A percentile compares a stretch with the other conserved stretches of the same genome.
These are phyloP conservation scores for Gouania willdenowi DNA, from an alignment of 2,797 vertebrate genomes.

Conservation along the genomic window DNA sequence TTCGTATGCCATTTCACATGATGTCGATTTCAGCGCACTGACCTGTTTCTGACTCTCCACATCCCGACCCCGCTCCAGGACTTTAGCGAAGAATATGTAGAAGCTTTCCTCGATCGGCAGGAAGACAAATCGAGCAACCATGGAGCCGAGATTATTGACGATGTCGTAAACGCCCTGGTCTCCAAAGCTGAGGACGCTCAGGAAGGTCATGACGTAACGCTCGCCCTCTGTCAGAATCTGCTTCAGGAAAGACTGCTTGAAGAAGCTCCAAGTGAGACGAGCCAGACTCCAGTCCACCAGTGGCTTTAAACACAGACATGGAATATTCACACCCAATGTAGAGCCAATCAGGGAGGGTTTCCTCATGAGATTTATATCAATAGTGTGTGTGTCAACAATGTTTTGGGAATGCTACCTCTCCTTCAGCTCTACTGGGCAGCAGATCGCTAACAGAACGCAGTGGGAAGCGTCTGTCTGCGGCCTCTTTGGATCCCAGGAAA, in stretches of 20 bases:
- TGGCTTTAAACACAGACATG: slow-evolving; percentile 63
- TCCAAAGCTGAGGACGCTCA: slow-evolving; percentile 94
- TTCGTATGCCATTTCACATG: neutral
- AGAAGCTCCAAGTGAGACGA: slow-evolving; percentile 93
- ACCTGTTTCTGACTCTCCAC: slow-evolving; percentile 86
- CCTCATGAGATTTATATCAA: neutral
- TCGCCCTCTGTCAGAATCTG: slow-evolving; percentile 97
- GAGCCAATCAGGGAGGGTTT: no score
- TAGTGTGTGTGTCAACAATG: neutral
- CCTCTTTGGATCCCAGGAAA: slow-evolving; percentile 84
- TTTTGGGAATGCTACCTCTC: slow-evolving; percentile 68
- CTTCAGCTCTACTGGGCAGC: slow-evolving; percentile 72
- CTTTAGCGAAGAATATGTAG: slow-evolving; percentile 95
- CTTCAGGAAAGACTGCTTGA: slow-evolving; percentile 96
- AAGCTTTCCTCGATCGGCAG: slow-evolving; percentile 96
- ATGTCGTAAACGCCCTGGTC: slow-evolving; percentile 96
- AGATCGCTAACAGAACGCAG: slow-evolving; percentile 75
- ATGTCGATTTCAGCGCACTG: slow-evolving; percentile 5
- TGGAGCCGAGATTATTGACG: slow-evolving; percentile 95
- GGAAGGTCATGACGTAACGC: slow-evolving; percentile 96
- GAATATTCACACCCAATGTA: no score
- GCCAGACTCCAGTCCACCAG: slow-evolving; percentile 86
- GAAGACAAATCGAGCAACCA: slow-evolving; percentile 95
- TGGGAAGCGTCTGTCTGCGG: slow-evolving; percentile 81
- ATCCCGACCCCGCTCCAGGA: slow-evolving; percentile 84